Evolutionary conservation across 2,113 vertebrate species (phyloP).

Genomic region (Poecile atricapillus): DNA sequence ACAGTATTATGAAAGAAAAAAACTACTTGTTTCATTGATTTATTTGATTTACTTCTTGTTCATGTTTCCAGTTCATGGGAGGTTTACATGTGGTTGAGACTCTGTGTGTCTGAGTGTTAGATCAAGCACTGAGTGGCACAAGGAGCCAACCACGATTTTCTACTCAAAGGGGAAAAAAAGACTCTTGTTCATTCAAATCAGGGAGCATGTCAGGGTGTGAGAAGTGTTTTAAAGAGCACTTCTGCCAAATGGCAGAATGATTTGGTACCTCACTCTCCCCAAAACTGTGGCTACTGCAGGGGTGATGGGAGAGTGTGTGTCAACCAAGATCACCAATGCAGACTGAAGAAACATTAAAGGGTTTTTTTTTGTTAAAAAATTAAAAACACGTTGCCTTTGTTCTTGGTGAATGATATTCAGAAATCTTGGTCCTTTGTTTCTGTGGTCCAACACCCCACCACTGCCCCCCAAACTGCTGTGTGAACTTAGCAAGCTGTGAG

Average conservation of each 20-base stretch:
- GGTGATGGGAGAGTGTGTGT: not conserved
- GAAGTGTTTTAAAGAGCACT: conserved; percentile 1
- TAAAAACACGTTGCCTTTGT: not conserved
- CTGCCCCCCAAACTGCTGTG: not conserved
- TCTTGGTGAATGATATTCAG: not conserved
- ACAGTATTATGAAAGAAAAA: not conserved
- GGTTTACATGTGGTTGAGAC: not conserved
- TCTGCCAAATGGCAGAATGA: not conserved
- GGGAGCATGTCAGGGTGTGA: not conserved
- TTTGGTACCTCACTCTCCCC: not conserved
- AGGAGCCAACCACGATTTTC: conserved; percentile 33
- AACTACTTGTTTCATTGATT: not conserved
- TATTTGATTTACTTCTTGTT: conserved; percentile 23
- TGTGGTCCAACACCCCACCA: not conserved
- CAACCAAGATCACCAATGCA: not conserved
- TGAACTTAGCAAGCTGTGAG: not conserved
- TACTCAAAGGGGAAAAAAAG: conserved; percentile 38
- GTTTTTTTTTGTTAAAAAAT: not conserved
- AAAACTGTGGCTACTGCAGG: not conserved
- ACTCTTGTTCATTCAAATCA: conserved; percentile 23
- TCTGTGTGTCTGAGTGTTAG: not conserved
- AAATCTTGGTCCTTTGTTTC: not conserved
- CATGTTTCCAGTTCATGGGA: not conserved
- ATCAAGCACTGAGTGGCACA: conserved; percentile 38
- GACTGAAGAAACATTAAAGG: not conserved